A percentile compares a stretch with the other conserved stretches of the same genome.
Conservation (phyloP, 1,140 invertebrate species). For the Xylocopa sonorina region DNA sequence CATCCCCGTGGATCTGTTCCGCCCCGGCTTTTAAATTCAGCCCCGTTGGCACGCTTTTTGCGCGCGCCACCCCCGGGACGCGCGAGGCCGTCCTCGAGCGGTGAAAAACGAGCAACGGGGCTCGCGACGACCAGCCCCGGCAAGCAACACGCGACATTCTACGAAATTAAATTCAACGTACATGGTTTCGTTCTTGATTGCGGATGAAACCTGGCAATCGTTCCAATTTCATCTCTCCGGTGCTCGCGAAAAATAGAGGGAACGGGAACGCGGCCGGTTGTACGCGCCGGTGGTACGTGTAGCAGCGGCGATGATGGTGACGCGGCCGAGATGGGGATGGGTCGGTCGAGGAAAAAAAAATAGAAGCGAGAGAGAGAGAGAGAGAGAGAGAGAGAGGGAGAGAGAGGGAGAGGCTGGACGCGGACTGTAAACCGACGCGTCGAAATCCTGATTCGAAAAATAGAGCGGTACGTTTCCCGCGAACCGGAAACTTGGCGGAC, state of each 20-base stretch:
- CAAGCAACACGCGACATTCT: background rate
- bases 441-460: slow-evolving; percentile 45
- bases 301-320: background rate
- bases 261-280: background rate
- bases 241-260: slow-evolving; percentile 16
- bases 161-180: slow-evolving; percentile 35
- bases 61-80: background rate
- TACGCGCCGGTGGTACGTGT: too few species aligned
- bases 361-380: too few species aligned
- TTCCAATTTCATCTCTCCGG: slow-evolving; percentile 35
- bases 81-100: background rate
- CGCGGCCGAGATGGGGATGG: background rate
- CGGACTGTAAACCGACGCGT: slow-evolving; percentile 33
- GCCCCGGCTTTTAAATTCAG: background rate
- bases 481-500: slow-evolving; percentile 46
- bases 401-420: background rate
- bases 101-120: background rate
- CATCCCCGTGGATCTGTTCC: background rate
- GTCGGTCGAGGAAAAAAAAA: background rate
- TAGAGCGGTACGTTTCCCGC: slow-evolving; percentile 35
- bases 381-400: too few species aligned
- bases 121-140: background rate
- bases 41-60: background rate
- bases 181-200: slow-evolving; percentile 33
- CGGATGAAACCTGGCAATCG: slow-evolving; percentile 40